phyloP scores from a whole-genome alignment of 2,888 invertebrate species.

The Limnephilus rhombicus region DNA sequence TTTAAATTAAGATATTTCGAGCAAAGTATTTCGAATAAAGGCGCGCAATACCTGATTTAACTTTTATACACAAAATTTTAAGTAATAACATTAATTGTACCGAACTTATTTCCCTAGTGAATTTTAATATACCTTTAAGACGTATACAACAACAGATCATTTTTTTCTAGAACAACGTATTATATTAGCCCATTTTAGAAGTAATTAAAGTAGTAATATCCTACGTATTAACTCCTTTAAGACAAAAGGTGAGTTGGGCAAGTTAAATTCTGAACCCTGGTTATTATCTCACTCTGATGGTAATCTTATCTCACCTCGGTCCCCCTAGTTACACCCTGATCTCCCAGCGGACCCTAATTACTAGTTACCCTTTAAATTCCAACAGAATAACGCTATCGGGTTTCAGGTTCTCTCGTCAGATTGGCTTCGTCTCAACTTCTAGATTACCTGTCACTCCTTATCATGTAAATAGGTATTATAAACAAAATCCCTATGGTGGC shows the following conservation, averaged over 20 bases:
- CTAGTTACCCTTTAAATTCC: conserved; percentile 22
- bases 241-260: neutral
- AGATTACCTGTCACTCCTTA: conserved; percentile 15
- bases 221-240: neutral
- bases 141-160: no score
- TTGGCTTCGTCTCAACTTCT: neutral
- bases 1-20: no score
- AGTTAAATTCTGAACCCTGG: neutral
- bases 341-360: neutral
- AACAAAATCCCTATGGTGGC: neutral
- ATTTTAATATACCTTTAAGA: no score
- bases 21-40: no score
- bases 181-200: no score
- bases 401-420: conserved; percentile 17
- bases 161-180: no score
- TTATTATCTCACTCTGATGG: neutral
- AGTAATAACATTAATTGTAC: no score
- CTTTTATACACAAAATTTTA: no score
- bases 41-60: no score
- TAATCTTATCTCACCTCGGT: neutral
- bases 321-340: neutral
- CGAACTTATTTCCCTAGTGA: no score
- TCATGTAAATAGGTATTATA: neutral
- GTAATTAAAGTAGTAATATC: no score
- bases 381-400: conserved; percentile 17